Percentiles rank a stretch among this genome's conserved stretches.
phyloP scores from a whole-genome alignment of 2,113 vertebrate genomes.

The Corapipo altera region DNA sequence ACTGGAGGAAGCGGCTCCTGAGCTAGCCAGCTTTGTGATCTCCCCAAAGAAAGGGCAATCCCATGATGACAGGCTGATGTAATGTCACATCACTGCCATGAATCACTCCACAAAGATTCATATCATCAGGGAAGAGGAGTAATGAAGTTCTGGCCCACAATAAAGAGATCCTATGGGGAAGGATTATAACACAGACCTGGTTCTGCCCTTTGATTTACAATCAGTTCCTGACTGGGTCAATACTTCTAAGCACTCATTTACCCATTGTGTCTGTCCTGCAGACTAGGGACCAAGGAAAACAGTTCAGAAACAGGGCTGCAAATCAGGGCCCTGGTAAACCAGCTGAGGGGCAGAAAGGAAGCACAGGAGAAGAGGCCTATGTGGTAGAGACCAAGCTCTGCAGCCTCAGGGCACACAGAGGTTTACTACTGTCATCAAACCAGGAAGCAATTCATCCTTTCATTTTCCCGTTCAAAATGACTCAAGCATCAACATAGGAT shows the following conservation, averaged over 20 bases:
- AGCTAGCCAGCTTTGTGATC: neutral
- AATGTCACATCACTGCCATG: neutral
- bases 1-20: neutral
- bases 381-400: neutral
- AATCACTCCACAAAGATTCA: neutral
- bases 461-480: neutral
- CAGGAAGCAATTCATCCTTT: neutral
- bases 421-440: neutral
- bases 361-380: neutral
- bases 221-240: neutral
- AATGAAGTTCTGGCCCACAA: neutral
- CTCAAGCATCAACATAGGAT: neutral
- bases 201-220: neutral
- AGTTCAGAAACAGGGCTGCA: neutral
- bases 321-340: neutral
- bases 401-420: neutral
- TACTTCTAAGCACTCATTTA: neutral
- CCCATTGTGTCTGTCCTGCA: accelerated
- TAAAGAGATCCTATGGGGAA: neutral
- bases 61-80: neutral
- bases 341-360: neutral
- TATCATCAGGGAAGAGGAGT: neutral
- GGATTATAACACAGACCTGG: neutral
- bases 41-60: neutral
- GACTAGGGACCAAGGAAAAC: neutral